phyloP scores from a whole-genome alignment of 1,140 invertebrate species.

The Homalodisca vitripennis region DNA sequence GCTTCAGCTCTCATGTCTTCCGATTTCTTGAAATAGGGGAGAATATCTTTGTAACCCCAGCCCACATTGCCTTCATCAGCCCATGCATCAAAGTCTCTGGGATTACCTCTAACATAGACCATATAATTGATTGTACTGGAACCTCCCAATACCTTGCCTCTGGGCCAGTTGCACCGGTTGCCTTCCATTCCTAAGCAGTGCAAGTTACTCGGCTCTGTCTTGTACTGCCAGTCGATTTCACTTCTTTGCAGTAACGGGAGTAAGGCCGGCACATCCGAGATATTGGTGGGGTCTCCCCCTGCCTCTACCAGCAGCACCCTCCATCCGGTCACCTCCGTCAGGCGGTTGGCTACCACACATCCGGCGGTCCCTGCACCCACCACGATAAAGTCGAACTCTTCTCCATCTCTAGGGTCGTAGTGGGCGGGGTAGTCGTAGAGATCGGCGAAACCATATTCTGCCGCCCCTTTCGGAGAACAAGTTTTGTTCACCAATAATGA shows the following conservation, averaged over 20 bases:
- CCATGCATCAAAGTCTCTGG: conserved; percentile 85
- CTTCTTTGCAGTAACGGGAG: conserved; percentile 67
- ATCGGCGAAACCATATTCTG: no score
- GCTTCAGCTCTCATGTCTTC: conserved; percentile 83
- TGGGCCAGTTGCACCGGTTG: conserved; percentile 56
- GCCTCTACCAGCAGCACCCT: conserved; percentile 52
- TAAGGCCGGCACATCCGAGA: conserved; percentile 72
- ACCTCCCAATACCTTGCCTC: conserved; percentile 69
- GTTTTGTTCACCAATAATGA: no score
- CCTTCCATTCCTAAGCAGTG: conserved; percentile 57
- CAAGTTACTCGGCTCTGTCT: conserved; percentile 63
- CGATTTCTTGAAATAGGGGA: conserved; percentile 85
- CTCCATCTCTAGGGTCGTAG: conserved; percentile 7
- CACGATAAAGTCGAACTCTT: conserved; percentile 45
- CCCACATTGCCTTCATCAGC: conserved; percentile 78
- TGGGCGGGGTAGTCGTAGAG: conserved; percentile 11
- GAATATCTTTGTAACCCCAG: conserved; percentile 84
- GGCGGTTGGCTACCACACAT: conserved; percentile 55
- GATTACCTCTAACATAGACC: conserved; percentile 85
- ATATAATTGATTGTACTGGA: conserved; percentile 82
- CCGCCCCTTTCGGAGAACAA: no score
- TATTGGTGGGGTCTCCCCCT: conserved; percentile 61
- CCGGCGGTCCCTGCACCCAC: conserved; percentile 58
- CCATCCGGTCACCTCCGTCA: conserved; percentile 47
- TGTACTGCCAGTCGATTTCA: conserved; percentile 76